Evolutionary conservation across 2,888 invertebrate genomes (phyloP), one percentile per base, ranked within the genome.

Genomic region (Chydorus sphaericus): DNA sequence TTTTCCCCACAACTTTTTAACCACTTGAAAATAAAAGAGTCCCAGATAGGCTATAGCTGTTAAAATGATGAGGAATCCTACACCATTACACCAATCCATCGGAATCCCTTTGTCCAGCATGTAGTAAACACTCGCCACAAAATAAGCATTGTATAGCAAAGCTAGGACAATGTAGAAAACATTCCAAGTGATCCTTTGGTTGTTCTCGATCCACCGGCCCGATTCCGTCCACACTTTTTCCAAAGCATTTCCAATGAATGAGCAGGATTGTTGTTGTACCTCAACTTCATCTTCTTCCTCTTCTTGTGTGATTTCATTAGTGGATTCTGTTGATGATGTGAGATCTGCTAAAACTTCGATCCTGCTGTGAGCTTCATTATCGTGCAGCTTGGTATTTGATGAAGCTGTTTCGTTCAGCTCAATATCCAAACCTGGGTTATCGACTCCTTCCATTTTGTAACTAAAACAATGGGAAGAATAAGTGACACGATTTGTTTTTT

Each of bases 11-110:
- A 66, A 75, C 10, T 73, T 75, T 68, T 83, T 83, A 33, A 83
- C 67, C 4, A 83, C 66, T 49, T 71, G 64, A 62, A 76, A 81
- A 66, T 86, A 85, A 28, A 81, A 65, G 1, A 85, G 55, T 53
- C 77, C 75, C 61, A 77, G 72, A 61, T 83, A 82, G 3, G 77
- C 66, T 28, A 83, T 72, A 16, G 70, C 67, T 1, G 80, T 68
- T 0, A 86, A 64, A 0, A 86, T 72, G 29, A 83, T 69, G 0
- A 87, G 70, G 67, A 86, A 78, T 38, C 86, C 86, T 61, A 82
- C 81, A 0, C 86, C 86, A 53, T 76, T 66, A 65, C 87, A 86
- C 64, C 66, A 70, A 31, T 64, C 62, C 50, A 65, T 59, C n/a
- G 57, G 54, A 2, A 37, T 14, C 20, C 51, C 37, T n/a, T 54